phyloP scores from a whole-genome alignment of 1,140 invertebrate genomes.

The Trachelipus rathkii region DNA sequence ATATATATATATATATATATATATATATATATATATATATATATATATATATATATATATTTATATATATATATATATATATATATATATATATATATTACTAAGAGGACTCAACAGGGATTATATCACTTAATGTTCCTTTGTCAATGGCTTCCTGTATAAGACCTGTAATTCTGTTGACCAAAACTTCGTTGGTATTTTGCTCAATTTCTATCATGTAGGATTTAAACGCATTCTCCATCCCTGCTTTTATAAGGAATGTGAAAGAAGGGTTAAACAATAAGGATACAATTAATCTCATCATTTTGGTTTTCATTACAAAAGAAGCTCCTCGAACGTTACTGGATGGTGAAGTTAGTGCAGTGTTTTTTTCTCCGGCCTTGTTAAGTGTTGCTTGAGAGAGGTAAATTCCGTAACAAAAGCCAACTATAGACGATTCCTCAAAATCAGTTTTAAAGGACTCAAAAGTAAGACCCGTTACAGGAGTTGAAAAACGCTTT shows the following conservation, averaged over 20 bases:
- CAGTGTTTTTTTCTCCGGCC: neutral
- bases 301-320: neutral
- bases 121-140: neutral
- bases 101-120: too few relatives aligned
- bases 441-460: too few relatives aligned
- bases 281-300: neutral
- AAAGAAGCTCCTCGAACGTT: too few relatives aligned
- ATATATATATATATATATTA: too few relatives aligned
- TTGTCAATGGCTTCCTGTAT: neutral
- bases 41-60: too few relatives aligned
- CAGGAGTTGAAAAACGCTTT: too few relatives aligned
- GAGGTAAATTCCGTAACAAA: neutral
- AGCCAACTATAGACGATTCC: too few relatives aligned
- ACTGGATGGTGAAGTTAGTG: neutral
- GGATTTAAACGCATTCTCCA: neutral
- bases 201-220: neutral
- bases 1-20: too few relatives aligned
- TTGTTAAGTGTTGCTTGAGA: neutral
- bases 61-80: too few relatives aligned
- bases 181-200: neutral
- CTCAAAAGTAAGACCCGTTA: too few relatives aligned
- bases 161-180: neutral
- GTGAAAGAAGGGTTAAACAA: neutral
- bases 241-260: neutral
- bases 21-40: too few relatives aligned